Evolutionary conservation across 2,888 invertebrate genomes (phyloP).

Genomic region (Melipona beecheii): DNA sequence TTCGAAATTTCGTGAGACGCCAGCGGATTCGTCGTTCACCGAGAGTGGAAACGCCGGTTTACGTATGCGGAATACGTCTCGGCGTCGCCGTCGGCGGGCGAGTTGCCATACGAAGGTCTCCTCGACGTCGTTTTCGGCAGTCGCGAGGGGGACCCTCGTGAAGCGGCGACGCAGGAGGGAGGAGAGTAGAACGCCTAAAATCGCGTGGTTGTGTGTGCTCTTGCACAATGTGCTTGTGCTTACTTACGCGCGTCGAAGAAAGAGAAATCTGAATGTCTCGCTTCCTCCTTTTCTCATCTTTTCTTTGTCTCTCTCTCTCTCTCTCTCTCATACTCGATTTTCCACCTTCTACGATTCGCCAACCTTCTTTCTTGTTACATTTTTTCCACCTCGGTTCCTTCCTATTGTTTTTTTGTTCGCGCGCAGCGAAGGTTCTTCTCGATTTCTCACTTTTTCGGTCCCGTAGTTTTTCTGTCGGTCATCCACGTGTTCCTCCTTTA

Average conservation of each 20-base stretch:
- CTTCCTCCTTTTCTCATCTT: background rate
- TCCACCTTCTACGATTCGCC: background rate
- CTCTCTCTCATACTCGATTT: background rate
- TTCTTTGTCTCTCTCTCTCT: background rate
- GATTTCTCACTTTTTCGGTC: background rate
- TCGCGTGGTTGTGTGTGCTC: constrained; percentile 37
- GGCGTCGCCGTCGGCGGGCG: constrained; percentile 55
- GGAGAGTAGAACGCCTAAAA: constrained; percentile 56
- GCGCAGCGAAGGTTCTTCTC: background rate
- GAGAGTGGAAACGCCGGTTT: constrained; percentile 60
- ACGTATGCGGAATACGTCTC: constrained; percentile 75
- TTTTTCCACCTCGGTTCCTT: background rate
- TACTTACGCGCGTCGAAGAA: constrained; percentile 7
- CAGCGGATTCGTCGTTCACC: constrained; percentile 37
- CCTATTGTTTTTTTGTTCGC: background rate
- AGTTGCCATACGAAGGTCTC: constrained; percentile 69
- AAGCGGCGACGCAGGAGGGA: constrained; percentile 40
- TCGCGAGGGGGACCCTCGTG: constrained; percentile 50
- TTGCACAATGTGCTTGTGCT: constrained; percentile 19
- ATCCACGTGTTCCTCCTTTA: background rate
- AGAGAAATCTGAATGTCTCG: constrained; percentile 16
- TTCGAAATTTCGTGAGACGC: constrained; percentile 60
- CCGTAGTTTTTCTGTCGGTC: background rate
- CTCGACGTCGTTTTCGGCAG: constrained; percentile 59
- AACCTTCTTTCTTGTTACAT: background rate